Evolutionary conservation across 2,888 invertebrate genomes (phyloP).

Genomic region (Monochamus alternatus): DNA sequence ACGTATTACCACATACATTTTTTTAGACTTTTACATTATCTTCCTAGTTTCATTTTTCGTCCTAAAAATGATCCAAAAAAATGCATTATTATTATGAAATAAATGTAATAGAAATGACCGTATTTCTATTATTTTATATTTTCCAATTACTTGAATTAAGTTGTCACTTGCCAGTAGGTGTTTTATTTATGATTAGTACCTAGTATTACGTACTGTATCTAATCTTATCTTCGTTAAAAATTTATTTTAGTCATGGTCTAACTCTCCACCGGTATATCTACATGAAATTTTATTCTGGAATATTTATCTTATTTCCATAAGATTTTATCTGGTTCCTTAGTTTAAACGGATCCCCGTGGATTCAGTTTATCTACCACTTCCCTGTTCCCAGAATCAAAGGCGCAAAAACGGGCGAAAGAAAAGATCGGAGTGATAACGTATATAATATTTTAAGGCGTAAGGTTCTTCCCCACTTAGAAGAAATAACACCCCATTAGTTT

Average conservation of each 20-base stretch:
- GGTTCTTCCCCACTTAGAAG: neutral
- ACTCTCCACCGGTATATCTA: neutral
- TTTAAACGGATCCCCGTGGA: slow-evolving; percentile 14
- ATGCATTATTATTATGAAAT: too few relatives aligned
- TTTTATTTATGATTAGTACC: too few relatives aligned
- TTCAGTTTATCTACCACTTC: slow-evolving; percentile 28
- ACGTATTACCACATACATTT: too few relatives aligned
- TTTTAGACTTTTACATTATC: too few relatives aligned
- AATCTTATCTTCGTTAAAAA: neutral
- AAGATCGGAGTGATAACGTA: neutral
- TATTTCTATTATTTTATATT: too few relatives aligned
- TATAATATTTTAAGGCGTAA: slow-evolving; percentile 7
- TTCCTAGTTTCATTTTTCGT: too few relatives aligned
- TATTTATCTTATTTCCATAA: slow-evolving; percentile 26
- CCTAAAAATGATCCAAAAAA: too few relatives aligned
- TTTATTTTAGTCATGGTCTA: neutral
- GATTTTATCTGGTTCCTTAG: slow-evolving; percentile 22
- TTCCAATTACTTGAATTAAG: too few relatives aligned
- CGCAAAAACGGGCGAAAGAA: slow-evolving; percentile 8
- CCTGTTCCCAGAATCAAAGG: slow-evolving; percentile 12
- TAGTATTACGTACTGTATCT: too few relatives aligned
- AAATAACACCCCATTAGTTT: neutral
- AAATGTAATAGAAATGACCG: too few relatives aligned
- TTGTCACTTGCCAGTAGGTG: too few relatives aligned
- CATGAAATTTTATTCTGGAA: slow-evolving; percentile 16